phyloP scores from a whole-genome alignment of 2,113 vertebrate genomes.

The Redunca redunca region DNA sequence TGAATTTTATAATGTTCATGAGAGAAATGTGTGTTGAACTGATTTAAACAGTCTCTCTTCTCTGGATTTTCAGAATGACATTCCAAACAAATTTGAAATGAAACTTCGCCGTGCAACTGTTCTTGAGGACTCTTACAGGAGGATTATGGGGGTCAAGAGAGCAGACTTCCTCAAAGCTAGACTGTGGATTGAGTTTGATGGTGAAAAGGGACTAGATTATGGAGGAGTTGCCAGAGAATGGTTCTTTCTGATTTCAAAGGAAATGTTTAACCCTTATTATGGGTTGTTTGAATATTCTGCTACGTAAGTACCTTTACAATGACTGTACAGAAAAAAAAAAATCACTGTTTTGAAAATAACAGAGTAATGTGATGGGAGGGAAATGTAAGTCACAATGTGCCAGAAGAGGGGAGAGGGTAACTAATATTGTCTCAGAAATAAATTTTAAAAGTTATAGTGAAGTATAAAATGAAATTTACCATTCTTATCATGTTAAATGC shows the following conservation, averaged over 20 bases:
- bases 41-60: neutral
- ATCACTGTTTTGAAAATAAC: neutral
- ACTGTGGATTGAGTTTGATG: slow-evolving; percentile 98
- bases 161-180: slow-evolving; percentile 94
- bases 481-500: neutral
- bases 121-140: slow-evolving; percentile 96
- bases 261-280: slow-evolving; percentile 99
- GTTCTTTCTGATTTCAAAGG: slow-evolving; percentile 99
- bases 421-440: neutral
- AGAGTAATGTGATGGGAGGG: neutral
- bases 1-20: neutral
- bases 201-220: slow-evolving; percentile 98
- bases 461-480: neutral
- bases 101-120: slow-evolving; percentile 91
- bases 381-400: neutral
- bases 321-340: neutral
- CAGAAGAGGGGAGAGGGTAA: neutral
- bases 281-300: slow-evolving; percentile 99
- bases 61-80: slow-evolving; percentile 85
- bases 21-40: neutral
- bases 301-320: slow-evolving; percentile 86
- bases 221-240: slow-evolving; percentile 96
- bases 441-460: neutral
- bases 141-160: slow-evolving; percentile 92
- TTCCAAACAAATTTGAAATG: slow-evolving; percentile 98